Evolutionary conservation across 2,888 invertebrate species (phyloP), one percentile per base, ranked within the genome.

Genomic region (Ganaspis brasiliensis): DNA sequence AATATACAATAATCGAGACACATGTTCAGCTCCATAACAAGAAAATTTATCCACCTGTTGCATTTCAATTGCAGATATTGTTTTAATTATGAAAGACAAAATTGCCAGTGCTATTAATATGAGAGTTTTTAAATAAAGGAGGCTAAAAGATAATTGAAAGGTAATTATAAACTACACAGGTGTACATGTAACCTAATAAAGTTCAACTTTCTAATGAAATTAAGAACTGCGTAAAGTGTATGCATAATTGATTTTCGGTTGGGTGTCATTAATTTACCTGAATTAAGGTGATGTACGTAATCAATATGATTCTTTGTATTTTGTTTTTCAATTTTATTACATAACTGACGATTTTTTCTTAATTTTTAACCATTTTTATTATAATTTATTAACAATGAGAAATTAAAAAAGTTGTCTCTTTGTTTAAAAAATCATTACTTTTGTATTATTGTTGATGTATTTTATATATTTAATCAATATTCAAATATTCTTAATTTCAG

Each of bases 31-130:
- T 5, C 16, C 52, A 52, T 52, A 52, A 14, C 56, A 12, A 56
- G 26, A 57, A 24, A 56, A 9, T 37, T 45, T 24, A 31, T 57
- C 26, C 31, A 57, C 57, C 57, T 57, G 57, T 57, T 26, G 14
- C 6, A 61, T 61, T 61, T 61, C 59, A 35, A 61, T 61, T 61
- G 12, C n/a, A 61, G 35, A 67, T 67, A 67, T 12, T 63, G 19
- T 40, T 67, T 40, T 40, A 67, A 67, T 67, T 67, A 67, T 8
- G 21, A 40, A 24, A 67, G 40, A 24, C 14, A 3, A 67, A 67
- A 21, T 67, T 40, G 14, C 21, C 21, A 24, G 19, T 14, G 21
- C 14, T 45, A 10, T 67, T 45, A 52, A 67, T 24, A 45, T 24
- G 6, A 4, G 6, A 14, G 6, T 40, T 40, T 63, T 40, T 14